phyloP scores from a whole-genome alignment of 2,113 vertebrate species.

The Calidris pygmaea region DNA sequence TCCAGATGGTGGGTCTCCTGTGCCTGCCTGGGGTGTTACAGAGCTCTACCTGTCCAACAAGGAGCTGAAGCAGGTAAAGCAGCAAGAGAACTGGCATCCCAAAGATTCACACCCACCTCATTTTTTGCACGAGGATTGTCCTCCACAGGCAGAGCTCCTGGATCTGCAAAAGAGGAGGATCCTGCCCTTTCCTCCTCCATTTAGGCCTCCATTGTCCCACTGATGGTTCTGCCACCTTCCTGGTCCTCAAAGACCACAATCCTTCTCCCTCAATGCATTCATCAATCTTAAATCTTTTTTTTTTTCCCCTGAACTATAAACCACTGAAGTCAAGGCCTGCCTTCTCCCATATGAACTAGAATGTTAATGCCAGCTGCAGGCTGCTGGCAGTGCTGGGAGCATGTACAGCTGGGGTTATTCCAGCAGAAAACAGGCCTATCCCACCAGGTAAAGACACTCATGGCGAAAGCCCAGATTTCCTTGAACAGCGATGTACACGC shows the following conservation, averaged over 20 bases:
- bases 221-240: not conserved
- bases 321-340: not conserved
- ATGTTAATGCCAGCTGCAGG: not conserved
- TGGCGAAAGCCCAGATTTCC: not conserved
- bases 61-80: not conserved
- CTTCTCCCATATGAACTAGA: not conserved
- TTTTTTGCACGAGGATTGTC: not conserved
- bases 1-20: not conserved
- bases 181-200: not conserved
- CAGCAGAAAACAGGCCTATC: not conserved
- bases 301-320: not conserved
- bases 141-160: not conserved
- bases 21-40: not conserved
- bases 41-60: accelerated
- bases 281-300: not conserved
- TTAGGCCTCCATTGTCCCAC: not conserved
- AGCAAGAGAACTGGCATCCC: not conserved
- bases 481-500: not conserved
- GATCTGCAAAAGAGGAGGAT: not conserved
- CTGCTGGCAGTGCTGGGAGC: not conserved
- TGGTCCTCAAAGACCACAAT: not conserved
- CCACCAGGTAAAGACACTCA: not conserved
- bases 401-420: not conserved
- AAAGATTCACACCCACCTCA: not conserved
- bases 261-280: not conserved